A percentile compares a stretch with the other conserved stretches of the same genome.
Evolutionary conservation across 2,888 invertebrate genomes (phyloP).

Genomic region (Caenorhabditis auriculariae): DNA sequence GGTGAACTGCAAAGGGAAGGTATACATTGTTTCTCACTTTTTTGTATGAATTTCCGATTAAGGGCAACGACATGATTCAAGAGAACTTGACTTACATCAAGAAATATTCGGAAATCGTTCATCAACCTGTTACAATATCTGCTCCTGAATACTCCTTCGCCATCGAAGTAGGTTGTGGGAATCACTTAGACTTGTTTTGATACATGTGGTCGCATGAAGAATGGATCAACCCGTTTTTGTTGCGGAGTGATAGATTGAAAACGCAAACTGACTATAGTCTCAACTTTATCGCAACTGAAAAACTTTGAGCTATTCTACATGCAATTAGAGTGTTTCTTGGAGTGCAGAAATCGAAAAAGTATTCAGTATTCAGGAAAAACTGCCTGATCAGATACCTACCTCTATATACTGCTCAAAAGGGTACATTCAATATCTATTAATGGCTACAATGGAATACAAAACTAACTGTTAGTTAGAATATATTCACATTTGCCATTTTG

Average conservation of each 20-base stretch:
- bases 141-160: slow-evolving; percentile 17
- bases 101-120: slow-evolving; percentile 14
- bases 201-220: too few relatives aligned
- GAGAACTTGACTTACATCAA: slow-evolving; percentile 31
- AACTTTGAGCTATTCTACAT: too few relatives aligned
- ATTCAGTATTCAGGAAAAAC: slow-evolving; percentile 19
- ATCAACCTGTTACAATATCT: slow-evolving; percentile 9
- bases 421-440: slow-evolving; percentile 23
- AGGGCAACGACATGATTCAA: slow-evolving; percentile 22
- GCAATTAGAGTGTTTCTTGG: too few relatives aligned
- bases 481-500: slow-evolving; percentile 6
- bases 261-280: too few relatives aligned
- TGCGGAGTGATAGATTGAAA: too few relatives aligned
- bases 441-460: slow-evolving; percentile 25
- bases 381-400: slow-evolving; percentile 28
- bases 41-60: background rate
- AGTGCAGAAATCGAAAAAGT: too few relatives aligned
- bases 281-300: background rate
- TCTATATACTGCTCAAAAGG: slow-evolving; percentile 27
- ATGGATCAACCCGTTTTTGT: too few relatives aligned
- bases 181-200: too few relatives aligned
- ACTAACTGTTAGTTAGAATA: too few relatives aligned
- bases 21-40: background rate
- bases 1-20: slow-evolving; percentile 26
- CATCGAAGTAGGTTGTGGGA: too few relatives aligned